A percentile compares a stretch with the other conserved stretches of the same genome.
Conservation (phyloP, 2,113 vertebrate species). For the Psittacula cyanocephala region DNA sequence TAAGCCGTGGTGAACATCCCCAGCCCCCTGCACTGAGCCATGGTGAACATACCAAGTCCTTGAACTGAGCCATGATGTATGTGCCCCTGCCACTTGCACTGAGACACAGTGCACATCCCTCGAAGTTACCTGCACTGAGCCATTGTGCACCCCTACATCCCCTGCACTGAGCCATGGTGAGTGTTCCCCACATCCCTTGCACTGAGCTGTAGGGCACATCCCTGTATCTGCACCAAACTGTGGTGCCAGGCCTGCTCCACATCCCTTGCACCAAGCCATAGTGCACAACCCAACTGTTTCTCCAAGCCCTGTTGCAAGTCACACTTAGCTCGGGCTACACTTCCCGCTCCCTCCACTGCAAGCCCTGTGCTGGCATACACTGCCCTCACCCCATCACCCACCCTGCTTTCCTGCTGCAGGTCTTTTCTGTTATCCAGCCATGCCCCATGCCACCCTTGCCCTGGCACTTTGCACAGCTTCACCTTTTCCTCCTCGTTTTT, state of each 20-base stretch:
- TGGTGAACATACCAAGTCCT: neutral
- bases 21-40: neutral
- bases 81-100: accelerated
- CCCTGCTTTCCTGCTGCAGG: accelerated
- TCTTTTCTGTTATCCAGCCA: accelerated
- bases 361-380: neutral
- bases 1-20: neutral
- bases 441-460: neutral
- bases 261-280: accelerated
- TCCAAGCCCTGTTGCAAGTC: accelerated
- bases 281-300: accelerated
- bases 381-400: accelerated
- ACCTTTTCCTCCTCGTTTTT: neutral
- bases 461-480: neutral
- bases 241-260: accelerated
- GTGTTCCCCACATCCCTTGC: neutral
- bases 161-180: neutral
- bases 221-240: neutral
- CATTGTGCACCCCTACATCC: neutral
- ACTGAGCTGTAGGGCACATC: neutral
- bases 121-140: neutral
- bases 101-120: neutral
- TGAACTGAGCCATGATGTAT: neutral
- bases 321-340: accelerated
- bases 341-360: accelerated